Base-by-base conservation (phyloP, 1,140 invertebrate genomes). In the Cyclina sinensis region DNA sequence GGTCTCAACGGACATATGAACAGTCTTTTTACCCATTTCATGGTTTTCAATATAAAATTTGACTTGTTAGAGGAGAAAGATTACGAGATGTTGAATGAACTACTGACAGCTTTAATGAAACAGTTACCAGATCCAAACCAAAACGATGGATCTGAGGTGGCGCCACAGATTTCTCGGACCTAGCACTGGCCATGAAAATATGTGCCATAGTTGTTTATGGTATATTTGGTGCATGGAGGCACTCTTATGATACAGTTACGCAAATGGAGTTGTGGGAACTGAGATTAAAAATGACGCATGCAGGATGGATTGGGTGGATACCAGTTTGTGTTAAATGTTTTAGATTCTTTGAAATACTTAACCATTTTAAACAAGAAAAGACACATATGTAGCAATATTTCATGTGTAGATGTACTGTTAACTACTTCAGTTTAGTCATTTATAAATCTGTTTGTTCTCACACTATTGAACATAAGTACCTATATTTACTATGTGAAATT, bases 1-100 rank as follows among this genome's bases (percentile, higher is more conserved):
- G 97, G 97, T 93, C 97, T 99, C 93, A 98, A 99, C 96, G 94
- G 93, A 57, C 98, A 99, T 96, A 97, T 99, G 95, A 99, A 99
- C 96, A 98, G 98, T 96, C 98, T 99, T 86, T 99, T 99, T 96
- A 98, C 98, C 95, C 99, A 99, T 96, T 97, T 99, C 95, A 98
- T 98, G 92, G 97, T 97, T 73, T 97, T 98, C 96, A 98, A 97
- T 97, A 97, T 97, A 90, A 95, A 96, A 76, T 99, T 99, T 96
- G 97, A 98, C 95, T 97, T 99, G 94, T 98, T 99, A 91, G 94
- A 94, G 27, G 97, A 98, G 93, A 99, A 99, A 96, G 99, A 99
- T 96, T 98, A 98, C 30, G 98, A 99, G 96, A 98, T 99, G 90
- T 96, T 99, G 92, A 97, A 98, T 32, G 92, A 94, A 85, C 92